A percentile compares a stretch with the other conserved stretches of the same genome.
These are phyloP conservation scores for Drosophila cracens DNA, from an alignment of 2,888 invertebrate species.

Conservation along the genomic window DNA sequence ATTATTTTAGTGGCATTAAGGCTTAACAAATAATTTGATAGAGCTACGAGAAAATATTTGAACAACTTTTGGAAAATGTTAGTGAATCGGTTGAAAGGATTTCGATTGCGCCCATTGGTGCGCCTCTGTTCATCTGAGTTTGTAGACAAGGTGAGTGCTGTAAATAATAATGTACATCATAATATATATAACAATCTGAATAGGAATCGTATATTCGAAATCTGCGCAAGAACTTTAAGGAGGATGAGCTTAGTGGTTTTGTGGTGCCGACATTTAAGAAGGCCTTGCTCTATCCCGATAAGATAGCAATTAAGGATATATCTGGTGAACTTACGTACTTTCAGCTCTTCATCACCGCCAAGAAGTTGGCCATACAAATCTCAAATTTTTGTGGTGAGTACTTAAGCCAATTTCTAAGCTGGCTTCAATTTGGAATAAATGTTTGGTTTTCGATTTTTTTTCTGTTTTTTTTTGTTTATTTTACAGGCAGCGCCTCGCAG, in stretches of 20 bases:
- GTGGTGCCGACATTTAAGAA: conserved; percentile 90
- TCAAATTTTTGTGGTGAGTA: conserved; percentile 85
- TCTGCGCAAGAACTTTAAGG: conserved; percentile 52
- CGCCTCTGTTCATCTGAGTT: conserved; percentile 63
- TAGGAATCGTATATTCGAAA: conserved; percentile 66
- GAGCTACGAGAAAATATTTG: conserved; percentile 30
- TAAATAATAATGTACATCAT: neutral
- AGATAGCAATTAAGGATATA: conserved; percentile 90
- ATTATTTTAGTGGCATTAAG: conserved; percentile 30
- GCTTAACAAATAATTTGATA: conserved; percentile 33
- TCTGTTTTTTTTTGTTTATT: too few species aligned
- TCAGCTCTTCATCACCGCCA: conserved; percentile 89
- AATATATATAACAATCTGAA: neutral
- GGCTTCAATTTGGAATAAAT: too few species aligned
- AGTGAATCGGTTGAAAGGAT: conserved; percentile 49
- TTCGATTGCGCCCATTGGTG: conserved; percentile 40
- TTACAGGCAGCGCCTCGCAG: conserved; percentile 87
- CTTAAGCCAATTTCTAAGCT: neutral
- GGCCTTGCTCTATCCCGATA: conserved; percentile 88
- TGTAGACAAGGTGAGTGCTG: conserved; percentile 56
- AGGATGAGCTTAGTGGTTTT: conserved; percentile 84
- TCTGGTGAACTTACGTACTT: conserved; percentile 91
- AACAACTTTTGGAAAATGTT: conserved; percentile 44
- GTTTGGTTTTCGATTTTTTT: too few species aligned
- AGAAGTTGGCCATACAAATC: conserved; percentile 88